These are phyloP conservation scores for Aplocera efformata DNA, from an alignment of 2,888 invertebrate genomes.

Conservation along the genomic window DNA sequence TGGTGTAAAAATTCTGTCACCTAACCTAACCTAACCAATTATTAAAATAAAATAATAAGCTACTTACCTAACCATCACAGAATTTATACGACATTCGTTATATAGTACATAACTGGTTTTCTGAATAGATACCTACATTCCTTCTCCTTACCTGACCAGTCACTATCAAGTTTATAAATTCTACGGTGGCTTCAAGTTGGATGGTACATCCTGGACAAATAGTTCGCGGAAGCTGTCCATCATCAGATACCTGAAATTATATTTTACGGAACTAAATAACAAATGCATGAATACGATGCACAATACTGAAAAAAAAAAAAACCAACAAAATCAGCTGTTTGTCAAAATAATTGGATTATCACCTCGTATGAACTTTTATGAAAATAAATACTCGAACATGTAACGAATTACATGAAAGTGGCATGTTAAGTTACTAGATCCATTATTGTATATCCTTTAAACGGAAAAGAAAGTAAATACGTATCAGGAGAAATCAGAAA, in stretches of 20 bases:
- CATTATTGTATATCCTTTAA: too few species aligned
- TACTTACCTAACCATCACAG: too few species aligned
- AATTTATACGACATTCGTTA: too few species aligned
- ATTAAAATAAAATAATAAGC: too few species aligned
- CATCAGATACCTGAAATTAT: constrained; percentile 82
- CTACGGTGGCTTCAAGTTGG: constrained; percentile 86
- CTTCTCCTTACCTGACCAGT: constrained; percentile 80
- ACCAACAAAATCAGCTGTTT: constrained; percentile 15
- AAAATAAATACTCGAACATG: too few species aligned
- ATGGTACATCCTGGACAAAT: constrained; percentile 89
- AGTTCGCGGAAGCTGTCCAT: constrained; percentile 85
- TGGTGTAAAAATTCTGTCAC: too few species aligned
- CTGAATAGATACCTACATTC: neutral
- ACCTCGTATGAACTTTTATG: too few species aligned
- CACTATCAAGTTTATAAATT: constrained; percentile 86
- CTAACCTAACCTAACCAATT: too few species aligned
- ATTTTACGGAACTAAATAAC: neutral
- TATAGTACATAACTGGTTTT: neutral
- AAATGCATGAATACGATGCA: neutral
- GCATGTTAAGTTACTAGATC: too few species aligned
- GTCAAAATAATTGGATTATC: neutral
- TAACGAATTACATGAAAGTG: too few species aligned
- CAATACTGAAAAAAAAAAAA: neutral
- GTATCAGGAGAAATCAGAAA: constrained; percentile 44
- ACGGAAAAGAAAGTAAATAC: constrained; percentile 37